Conservation (phyloP, 2,113 vertebrate genomes). For the Anas platyrhynchos region DNA sequence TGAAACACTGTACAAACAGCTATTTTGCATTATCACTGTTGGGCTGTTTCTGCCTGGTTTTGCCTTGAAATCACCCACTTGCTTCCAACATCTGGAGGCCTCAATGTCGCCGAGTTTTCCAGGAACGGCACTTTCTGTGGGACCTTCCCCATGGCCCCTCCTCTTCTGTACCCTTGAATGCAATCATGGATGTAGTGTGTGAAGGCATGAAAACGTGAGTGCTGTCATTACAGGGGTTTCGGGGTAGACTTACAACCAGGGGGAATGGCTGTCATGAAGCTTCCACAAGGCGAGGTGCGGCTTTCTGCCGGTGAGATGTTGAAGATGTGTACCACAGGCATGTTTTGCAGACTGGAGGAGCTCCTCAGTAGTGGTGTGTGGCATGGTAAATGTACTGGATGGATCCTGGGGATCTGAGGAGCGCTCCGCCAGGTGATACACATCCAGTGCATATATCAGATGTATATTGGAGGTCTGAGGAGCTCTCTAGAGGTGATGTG, state of each 20-base stretch:
- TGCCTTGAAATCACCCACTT: not conserved
- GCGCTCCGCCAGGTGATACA: not conserved
- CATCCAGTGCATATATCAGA: not conserved
- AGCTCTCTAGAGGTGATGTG: not conserved
- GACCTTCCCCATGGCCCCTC: not conserved
- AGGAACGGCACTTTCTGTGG: not conserved
- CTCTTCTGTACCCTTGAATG: not conserved
- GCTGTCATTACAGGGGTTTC: not conserved
- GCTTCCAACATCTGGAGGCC: not conserved
- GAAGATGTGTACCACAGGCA: not conserved
- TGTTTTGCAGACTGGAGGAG: not conserved
- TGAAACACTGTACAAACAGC: not conserved
- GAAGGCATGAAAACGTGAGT: rapidly evolving
- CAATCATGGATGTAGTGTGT: rapidly evolving
- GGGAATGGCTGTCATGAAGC: rapidly evolving
- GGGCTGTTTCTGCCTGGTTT: not conserved
- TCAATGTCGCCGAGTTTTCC: not conserved
- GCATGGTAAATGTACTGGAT: too few species aligned
- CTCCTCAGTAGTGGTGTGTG: not conserved
- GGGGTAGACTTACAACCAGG: not conserved
- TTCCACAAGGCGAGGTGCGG: rapidly evolving
- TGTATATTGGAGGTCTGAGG: not conserved
- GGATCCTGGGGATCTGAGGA: not conserved
- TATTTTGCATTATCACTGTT: not conserved
- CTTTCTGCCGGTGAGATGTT: not conserved